A percentile compares a stretch with the other conserved stretches of the same genome.
Conservation (phyloP, 1,140 invertebrate species). For the Macrosteles quadrilineatus region DNA sequence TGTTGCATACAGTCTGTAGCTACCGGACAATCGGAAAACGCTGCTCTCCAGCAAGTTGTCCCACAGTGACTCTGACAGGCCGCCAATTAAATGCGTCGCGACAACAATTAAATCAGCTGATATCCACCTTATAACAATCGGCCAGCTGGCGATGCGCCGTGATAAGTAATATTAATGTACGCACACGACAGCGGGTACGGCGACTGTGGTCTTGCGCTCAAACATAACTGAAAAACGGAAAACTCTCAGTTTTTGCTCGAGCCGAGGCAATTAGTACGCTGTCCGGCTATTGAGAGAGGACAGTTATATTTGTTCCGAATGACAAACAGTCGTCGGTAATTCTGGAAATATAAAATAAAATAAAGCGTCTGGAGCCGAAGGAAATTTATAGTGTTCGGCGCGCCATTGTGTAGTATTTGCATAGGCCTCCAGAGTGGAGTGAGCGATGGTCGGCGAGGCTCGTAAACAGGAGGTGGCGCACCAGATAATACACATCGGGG, state of each 20-base stretch:
- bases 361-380: too few relatives aligned
- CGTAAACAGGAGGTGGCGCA: too few relatives aligned
- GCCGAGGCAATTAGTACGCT: not conserved
- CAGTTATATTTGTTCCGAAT: conserved; percentile 5
- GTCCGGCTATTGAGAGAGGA: not conserved
- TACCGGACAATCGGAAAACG: too few relatives aligned
- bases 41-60: too few relatives aligned
- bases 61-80: too few relatives aligned
- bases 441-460: too few relatives aligned
- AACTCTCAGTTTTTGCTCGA: not conserved
- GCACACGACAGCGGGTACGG: not conserved
- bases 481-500: too few relatives aligned
- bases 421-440: conserved; percentile 4
- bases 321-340: not conserved
- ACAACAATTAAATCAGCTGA: conserved; percentile 9
- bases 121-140: conserved; percentile 7
- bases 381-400: too few relatives aligned
- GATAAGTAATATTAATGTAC: conserved; percentile 11
- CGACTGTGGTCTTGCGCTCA: not conserved
- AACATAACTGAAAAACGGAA: not conserved
- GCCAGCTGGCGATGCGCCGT: not conserved
- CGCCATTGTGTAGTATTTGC: not conserved
- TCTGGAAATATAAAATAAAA: not conserved
- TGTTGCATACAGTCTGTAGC: too few relatives aligned
- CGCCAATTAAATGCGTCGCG: not conserved